A percentile compares a stretch with the other conserved stretches of the same genome.
These are phyloP conservation scores for Mustelus asterias DNA, from an alignment of 2,113 vertebrate species.

Conservation along the genomic window DNA sequence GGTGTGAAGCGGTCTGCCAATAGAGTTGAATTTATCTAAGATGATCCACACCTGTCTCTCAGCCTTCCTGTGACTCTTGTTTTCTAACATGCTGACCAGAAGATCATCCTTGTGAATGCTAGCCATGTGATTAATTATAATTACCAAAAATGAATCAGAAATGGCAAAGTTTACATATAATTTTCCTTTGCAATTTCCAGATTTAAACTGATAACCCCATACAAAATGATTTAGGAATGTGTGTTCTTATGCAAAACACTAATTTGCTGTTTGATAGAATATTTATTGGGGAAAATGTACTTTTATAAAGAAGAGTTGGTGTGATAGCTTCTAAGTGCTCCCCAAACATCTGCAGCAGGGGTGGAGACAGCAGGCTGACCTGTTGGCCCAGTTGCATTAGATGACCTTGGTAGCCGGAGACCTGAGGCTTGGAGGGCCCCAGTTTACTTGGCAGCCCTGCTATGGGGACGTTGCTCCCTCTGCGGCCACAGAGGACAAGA, in stretches of 20 bases:
- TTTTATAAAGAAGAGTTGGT: background rate
- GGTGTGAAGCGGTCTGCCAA: background rate
- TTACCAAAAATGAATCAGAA: background rate
- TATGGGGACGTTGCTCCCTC: too few species aligned
- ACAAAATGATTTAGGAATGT: background rate
- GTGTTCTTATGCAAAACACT: background rate
- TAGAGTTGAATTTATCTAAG: background rate
- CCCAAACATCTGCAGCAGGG: too few species aligned
- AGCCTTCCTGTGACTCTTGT: background rate
- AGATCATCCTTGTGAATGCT: background rate
- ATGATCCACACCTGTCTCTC: background rate
- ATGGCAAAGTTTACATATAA: background rate
- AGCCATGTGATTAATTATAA: background rate
- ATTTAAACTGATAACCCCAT: background rate
- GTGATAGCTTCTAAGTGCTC: background rate
- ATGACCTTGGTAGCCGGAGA: too few species aligned
- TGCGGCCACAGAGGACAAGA: too few species aligned
- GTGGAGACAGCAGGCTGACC: too few species aligned
- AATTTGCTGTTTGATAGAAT: background rate
- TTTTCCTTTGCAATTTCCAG: background rate
- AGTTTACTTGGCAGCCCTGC: too few species aligned
- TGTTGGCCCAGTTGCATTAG: too few species aligned
- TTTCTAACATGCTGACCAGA: background rate
- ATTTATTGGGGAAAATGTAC: background rate
- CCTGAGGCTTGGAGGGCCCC: too few species aligned